Evolutionary conservation across 2,113 vertebrate genomes (phyloP), one percentile per base, ranked within the genome.

Genomic region (Setophaga petechia): DNA sequence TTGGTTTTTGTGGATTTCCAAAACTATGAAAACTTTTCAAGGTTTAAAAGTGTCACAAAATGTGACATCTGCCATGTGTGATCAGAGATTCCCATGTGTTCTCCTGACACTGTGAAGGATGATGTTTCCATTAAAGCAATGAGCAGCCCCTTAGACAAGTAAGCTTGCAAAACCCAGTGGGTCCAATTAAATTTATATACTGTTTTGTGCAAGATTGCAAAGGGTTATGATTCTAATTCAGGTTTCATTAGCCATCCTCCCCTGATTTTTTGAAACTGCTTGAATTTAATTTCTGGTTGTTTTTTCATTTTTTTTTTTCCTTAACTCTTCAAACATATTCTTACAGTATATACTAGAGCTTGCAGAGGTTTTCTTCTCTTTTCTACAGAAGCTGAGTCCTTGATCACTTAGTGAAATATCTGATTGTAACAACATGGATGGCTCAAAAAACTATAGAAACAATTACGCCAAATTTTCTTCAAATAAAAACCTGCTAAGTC

Each of bases 111-210:
- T 73, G 66, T 93, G 68, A 93, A 83, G 59, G 71, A 85, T 71
- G 75, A 92, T 59, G 62, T 74, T 87, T 89, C 71, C 80, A 91
- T 82, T 91, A 55, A 77, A 65, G 76, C 77, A 75, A 94, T 67
- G 43, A 84, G 52, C 65, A 76, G 69, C 23, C 20, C 28, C 81
- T 76, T 44, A 76, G 39, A 93, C 41, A 47, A 77, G 27, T 25
- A 49, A 88, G 51, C 16, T 16, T 84, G 39, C 22, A 88, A 93
- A 92, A 83, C 37, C 41, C 84, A 86, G 31, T 25, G 67, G 30
- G 63, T 89, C 43, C 72, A 95, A 90, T 94, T 91, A 92, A 78
- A 47, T 77, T 90, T 17, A 84, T 46, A 90, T 22, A 67, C 55
- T 63, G 33, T 68, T 94, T 89, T 87, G 30, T 0, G 1, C 35